Evolutionary conservation across 2,113 vertebrate genomes (phyloP), one percentile per base, ranked within the genome.

Genomic region (Nasalis larvatus): DNA sequence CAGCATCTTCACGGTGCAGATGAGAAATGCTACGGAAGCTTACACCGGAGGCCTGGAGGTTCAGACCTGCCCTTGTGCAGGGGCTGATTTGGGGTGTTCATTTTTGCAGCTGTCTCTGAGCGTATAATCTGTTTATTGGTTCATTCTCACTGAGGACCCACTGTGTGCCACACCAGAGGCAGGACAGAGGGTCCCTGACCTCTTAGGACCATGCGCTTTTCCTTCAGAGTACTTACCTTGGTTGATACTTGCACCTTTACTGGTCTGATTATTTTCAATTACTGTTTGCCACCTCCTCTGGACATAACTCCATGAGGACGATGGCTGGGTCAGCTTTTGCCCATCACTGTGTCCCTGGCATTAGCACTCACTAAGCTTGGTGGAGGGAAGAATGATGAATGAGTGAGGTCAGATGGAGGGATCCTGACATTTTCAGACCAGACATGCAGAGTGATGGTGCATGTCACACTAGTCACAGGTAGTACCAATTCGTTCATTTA

Each of bases 301-400:
- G 71, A 23, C 20, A 3, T 77, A 35, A 60, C 37, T 90, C 74
- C 32, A 12, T 0, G 32, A 85, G n/a, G 68, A 42, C 32, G 60
- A 54, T 60, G 18, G 32, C 77, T 49, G 9, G 30, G 14, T 40
- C 47, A 32, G 71, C 32, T 85, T 89, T 91, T 85, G 42, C 30
- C 81, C 1, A 0, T 54, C 1, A 3, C 49, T 63, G 0, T 45
- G 4, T 60, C 35, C 49, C 60, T 42, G 30, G 63, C 14, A 2
- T 69, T 49, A 60, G 73, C 86, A 52, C 47, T 83, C n/a, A 47
- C 58, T 82, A 8, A 49, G 42, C 13, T 27, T 45, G 25, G 12
- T 9, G 74, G 82, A 92, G 30, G 45, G 49, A 76, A 63, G 77
- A 66, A 73, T 47, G 91, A 73, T n/a, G 49, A 80, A 49, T 63